Evolutionary conservation across 2,888 invertebrate genomes (phyloP), one percentile per base, ranked within the genome.

Genomic region (Protophormia terraenovae): DNA sequence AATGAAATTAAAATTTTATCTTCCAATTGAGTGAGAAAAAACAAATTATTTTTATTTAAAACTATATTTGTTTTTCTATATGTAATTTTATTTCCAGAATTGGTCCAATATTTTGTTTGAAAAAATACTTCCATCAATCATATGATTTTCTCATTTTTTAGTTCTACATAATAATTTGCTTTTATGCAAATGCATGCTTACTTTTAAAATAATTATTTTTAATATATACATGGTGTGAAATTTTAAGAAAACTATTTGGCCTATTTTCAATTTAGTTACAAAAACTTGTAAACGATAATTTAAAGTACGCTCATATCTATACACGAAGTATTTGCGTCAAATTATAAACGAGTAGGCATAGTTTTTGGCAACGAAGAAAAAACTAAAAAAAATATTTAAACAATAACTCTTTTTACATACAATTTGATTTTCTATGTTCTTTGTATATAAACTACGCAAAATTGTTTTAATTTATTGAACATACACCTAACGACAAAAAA

Each of bases 371-470:
- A 67, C 29, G 32, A 60, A 24, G 24, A 19, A 60, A 60, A 64
- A 67, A 75, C 66, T 75, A 83, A 32, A 66, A 79, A 58, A 41
- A 71, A 41, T 38, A 12, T n/a, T 35, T 16, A 69, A 77, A 76
- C 75, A 72, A 77, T 71, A 10, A 71, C 35, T 58, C 16, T 82
- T 64, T 50, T 77, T 53, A 47, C 47, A 55, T 71, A 27, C 35
- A 79, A 24, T 75, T 83, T 29, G 27, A 69, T 32, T 60, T 75
- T 71, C 10, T 41, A 60, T 53, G 38, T 79, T 29, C 66, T 66
- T 71, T 66, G 3, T 53, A 60, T n/a, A n/a, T 60, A 79, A 62
- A 73, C 75, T 82, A 71, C 69, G 75, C 75, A 82, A 82, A 73
- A 22, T 50, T 50, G 8, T 50, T 19, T 64, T 32, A 45, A 50